Percentiles rank a stretch among this genome's conserved stretches.
phyloP scores from a whole-genome alignment of 64 coral and sea anemone species.

The Montipora sp. region DNA sequence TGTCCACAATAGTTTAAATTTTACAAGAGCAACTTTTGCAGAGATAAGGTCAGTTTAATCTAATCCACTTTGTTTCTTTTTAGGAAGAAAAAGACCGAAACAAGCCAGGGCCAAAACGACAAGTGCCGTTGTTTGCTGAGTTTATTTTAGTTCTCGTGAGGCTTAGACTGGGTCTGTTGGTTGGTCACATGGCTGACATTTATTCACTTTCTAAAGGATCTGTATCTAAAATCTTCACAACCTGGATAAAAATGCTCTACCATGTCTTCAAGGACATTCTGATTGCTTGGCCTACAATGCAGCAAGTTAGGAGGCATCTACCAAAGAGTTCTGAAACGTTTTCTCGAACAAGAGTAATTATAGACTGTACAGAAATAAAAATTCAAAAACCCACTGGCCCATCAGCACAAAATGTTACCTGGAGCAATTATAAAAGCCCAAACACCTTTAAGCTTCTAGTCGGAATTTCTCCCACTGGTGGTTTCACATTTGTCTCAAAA shows the following conservation, averaged over 20 bases:
- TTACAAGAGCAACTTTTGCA: constrained; percentile 1
- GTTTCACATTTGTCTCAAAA: constrained; percentile 50
- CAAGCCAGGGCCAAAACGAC: constrained; percentile 2
- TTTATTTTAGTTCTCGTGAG: neutral
- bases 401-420: constrained; percentile 46
- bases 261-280: constrained; percentile 30
- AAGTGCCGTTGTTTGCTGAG: neutral
- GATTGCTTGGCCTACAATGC: constrained; percentile 9
- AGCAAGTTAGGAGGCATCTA: neutral
- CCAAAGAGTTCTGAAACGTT: constrained; percentile 40
- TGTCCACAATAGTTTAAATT: neutral
- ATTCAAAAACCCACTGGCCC: constrained; percentile 49
- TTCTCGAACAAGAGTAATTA: constrained; percentile 32
- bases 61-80: neutral
- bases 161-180: constrained; percentile 9
- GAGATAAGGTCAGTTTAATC: neutral
- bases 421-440: constrained; percentile 38
- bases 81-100: neutral
- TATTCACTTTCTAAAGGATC: neutral
- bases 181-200: neutral
- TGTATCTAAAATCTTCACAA: constrained; percentile 20
- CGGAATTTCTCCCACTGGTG: constrained; percentile 27
- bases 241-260: constrained; percentile 11
- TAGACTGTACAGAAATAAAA: constrained; percentile 60
- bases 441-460: constrained; percentile 52